phyloP scores from a whole-genome alignment of 2,888 invertebrate species.

The Notodonta dromedarius region DNA sequence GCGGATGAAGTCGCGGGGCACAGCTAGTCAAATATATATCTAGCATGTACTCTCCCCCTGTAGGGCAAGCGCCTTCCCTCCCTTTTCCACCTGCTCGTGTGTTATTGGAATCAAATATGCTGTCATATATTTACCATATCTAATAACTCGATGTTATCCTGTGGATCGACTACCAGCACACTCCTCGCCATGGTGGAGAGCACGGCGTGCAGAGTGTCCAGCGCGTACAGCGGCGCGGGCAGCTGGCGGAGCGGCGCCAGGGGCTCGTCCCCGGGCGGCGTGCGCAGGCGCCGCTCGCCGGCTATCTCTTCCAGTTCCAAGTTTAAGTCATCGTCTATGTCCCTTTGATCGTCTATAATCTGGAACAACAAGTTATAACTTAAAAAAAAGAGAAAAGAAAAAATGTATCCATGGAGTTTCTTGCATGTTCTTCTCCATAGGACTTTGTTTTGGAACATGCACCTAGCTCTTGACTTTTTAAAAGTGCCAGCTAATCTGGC shows the following conservation, averaged over 20 bases:
- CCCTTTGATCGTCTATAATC: slow-evolving; percentile 55
- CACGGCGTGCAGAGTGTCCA: slow-evolving; percentile 63
- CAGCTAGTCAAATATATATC: no score
- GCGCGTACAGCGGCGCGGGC: slow-evolving; percentile 70
- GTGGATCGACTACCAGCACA: slow-evolving; percentile 47
- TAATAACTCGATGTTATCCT: slow-evolving; percentile 48
- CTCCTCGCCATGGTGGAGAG: slow-evolving; percentile 64
- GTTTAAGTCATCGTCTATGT: slow-evolving; percentile 55
- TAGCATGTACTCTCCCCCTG: no score
- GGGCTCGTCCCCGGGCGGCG: slow-evolving; percentile 50
- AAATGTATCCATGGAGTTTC: no score
- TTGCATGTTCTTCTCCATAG: no score
- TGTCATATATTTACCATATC: slow-evolving; percentile 52
- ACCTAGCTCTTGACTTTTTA: no score
- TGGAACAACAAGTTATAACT: slow-evolving; percentile 25
- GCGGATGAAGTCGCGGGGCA: no score
- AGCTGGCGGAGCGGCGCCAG: slow-evolving; percentile 64
- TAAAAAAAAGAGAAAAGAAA: no score
- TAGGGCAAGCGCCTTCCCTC: no score
- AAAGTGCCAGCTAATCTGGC: no score
- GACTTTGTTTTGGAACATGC: no score
- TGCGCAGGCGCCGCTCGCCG: slow-evolving; percentile 34
- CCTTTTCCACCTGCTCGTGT: no score
- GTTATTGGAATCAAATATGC: no score
- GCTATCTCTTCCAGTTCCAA: slow-evolving; percentile 62